Base-by-base conservation (phyloP, 2,888 invertebrate species). In the Ectemnius cavifrons region DNA sequence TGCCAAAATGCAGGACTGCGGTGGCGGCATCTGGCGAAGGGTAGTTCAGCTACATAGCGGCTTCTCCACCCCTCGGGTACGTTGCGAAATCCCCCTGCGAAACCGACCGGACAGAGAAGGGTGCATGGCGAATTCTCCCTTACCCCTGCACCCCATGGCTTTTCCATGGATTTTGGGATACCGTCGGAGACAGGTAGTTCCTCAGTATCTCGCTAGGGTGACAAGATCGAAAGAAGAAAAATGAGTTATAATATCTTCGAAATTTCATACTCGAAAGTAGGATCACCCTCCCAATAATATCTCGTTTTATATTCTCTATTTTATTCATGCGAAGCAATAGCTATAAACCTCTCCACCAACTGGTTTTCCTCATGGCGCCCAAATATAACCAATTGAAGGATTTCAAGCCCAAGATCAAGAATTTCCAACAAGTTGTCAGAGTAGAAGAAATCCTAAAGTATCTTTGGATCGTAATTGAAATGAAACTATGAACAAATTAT, bases 151-250 rank as follows among this genome's bases (percentile, higher is more conserved):
- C 75, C 76, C 86, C 85, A 85, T 67, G 73, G 74, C 73, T 69
- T 79, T 79, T 77, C 79, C 75, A 65, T 61, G 59, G 75, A 80
- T 81, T 84, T 80, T 74, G 75, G 80, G 80, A 82, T 90, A 90
- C 90, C 89, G 77, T 86, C 89, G 79, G 90, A 85, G 90, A 88
- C 85, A 88, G 75, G 81, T 86, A 91, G 90, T 91, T 91, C 90
- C 81, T 72, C 72, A 63, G 87, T 85, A 78, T 85, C 81, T 84
- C 91, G 74, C 89, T 83, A 90, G 90, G 82, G 89, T 62, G 75
- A 46, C 37, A 6, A 14, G 1, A 6, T 47, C 2, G 3, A 23
- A 6, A 60, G 46, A 62, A 37, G 37, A 37, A 37, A 37, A 37
- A 37, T 37, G 6, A 6, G 1, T 37, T 37, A 11, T 37, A 37